Base-by-base conservation (phyloP, 2,888 invertebrate genomes). In the Sphaerophoria taeniata region DNA sequence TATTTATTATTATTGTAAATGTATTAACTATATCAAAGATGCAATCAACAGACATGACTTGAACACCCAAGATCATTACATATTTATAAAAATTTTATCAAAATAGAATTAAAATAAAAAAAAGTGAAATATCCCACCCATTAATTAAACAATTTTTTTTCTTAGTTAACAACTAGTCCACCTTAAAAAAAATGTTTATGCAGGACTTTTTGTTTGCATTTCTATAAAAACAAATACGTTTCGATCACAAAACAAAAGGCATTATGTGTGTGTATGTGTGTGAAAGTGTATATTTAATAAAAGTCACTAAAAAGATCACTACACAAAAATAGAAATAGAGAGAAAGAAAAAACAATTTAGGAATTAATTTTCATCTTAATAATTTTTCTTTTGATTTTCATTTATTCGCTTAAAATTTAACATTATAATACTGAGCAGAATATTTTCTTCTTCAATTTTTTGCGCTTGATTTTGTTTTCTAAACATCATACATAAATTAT, bases 351-450 rank as follows among this genome's bases (percentile, higher is more conserved):
- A 47, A 58, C 34, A 47, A 60, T 73, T 53, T 61, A 65, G 34
- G 16, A 65, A 65, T 51, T 43, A 34, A 34, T 47, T 47, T 43
- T 63, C 47, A 63, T 72, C 53, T 36, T 73, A 14, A 43, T 53
- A 43, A 49, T 33, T 33, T 71, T 70, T 75, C 49, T 72, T 53
- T 72, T 60, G 34, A 49, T 67, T 67, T 67, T 67, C 53, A 24
- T 47, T 78, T 75, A 71, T 76, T 89, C 89, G 88, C 91, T 91
- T 91, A 90, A 90, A 89, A 89, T 88, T 91, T 91, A 90, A 90
- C 88, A 90, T 90, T 90, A 90, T 91, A 91, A 91, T 91, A 91
- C 91, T 91, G 91, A 91, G 90, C 91, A 91, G 89, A 91, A 90
- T 89, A 88, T 83, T 87, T 87, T 79, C 80, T 74, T 82, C 83